Conservation (phyloP, 2,888 invertebrate species). For the Cyclophora punctaria region DNA sequence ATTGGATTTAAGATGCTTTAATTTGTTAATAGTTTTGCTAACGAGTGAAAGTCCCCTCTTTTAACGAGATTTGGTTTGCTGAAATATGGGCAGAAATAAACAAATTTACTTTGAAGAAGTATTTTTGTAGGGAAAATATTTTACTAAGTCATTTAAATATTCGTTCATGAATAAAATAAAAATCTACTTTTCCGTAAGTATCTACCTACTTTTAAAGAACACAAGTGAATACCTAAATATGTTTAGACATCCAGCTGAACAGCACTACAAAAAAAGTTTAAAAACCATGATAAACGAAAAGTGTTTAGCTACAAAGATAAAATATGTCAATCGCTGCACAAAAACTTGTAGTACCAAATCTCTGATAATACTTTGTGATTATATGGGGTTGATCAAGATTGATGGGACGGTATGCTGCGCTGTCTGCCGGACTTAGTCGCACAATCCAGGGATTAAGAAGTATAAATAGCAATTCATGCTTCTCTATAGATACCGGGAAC, state of each 20-base stretch:
- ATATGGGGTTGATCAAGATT: slow-evolving; percentile 69
- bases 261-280: too few species aligned
- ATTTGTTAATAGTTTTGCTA: slow-evolving; percentile 30
- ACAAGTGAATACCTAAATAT: too few species aligned
- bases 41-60: slow-evolving; percentile 5
- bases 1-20: slow-evolving; percentile 19
- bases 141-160: too few species aligned
- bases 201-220: too few species aligned
- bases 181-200: too few species aligned
- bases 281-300: too few species aligned
- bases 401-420: slow-evolving; percentile 44
- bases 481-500: slow-evolving; percentile 23
- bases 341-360: slow-evolving; percentile 58
- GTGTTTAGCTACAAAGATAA: slow-evolving; percentile 5
- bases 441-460: slow-evolving; percentile 56
- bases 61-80: neutral
- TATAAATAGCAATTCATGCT: slow-evolving; percentile 54
- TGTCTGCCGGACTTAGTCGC: slow-evolving; percentile 42
- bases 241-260: too few species aligned
- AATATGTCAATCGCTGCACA: slow-evolving; percentile 41
- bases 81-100: too few species aligned
- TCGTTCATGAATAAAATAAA: too few species aligned
- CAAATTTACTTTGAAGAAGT: too few species aligned
- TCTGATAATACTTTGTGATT: slow-evolving; percentile 61
- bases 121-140: too few species aligned